phyloP scores from a whole-genome alignment of 2,888 invertebrate genomes.

The Diadromus collaris region DNA sequence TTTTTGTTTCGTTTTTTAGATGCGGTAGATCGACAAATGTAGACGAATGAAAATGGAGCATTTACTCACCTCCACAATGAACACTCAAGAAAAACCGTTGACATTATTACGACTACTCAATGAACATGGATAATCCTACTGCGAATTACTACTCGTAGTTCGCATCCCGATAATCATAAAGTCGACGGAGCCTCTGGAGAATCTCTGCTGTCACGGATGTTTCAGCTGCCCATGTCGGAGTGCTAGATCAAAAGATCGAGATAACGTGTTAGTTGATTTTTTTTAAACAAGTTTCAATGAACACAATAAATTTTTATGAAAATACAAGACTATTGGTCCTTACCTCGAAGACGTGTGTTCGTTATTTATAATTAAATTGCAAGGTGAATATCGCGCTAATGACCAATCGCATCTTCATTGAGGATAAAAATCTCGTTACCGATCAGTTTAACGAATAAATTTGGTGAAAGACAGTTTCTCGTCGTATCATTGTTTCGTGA shows the following conservation, averaged over 20 bases:
- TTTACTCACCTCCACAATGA: conserved; percentile 13
- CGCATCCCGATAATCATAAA: not conserved
- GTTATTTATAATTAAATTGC: conserved; percentile 1
- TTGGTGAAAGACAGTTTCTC: not conserved
- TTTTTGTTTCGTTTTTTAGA: too few species aligned
- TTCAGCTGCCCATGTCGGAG: not conserved
- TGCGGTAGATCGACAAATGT: not conserved
- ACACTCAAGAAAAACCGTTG: not conserved
- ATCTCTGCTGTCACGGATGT: not conserved
- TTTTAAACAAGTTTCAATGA: not conserved
- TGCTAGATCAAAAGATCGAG: not conserved
- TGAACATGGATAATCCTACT: not conserved
- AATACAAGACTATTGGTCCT: not conserved
- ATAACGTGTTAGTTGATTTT: not conserved
- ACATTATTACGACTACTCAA: not conserved
- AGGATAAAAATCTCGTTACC: not conserved
- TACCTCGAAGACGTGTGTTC: not conserved
- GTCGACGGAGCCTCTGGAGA: not conserved
- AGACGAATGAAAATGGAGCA: not conserved
- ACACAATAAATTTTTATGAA: not conserved
- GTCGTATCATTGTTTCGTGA: not conserved
- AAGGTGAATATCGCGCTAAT: conserved; percentile 2
- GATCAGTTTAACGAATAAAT: not conserved
- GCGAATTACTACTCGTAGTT: not conserved
- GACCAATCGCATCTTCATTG: conserved; percentile 1